Evolutionary conservation across 2,113 vertebrate genomes (phyloP).

Genomic region (Cyrtonyx montezumae): DNA sequence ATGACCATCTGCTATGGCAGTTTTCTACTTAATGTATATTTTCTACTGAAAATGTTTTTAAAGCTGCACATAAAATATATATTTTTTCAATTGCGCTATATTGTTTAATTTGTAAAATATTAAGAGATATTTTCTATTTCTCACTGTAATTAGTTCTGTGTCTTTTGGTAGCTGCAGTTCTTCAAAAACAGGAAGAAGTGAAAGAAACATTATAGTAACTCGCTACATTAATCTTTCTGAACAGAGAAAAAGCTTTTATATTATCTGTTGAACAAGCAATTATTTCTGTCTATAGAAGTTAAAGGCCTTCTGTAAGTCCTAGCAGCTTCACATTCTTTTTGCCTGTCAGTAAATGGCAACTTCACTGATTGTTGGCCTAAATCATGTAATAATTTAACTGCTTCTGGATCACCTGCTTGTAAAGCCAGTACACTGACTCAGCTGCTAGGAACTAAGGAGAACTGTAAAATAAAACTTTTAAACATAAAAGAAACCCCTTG

Average conservation of each 20-base stretch:
- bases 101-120: neutral
- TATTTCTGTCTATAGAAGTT: constrained; percentile 38
- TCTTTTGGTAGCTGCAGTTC: neutral
- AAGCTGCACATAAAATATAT: neutral
- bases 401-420: neutral
- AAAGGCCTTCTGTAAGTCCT: constrained; percentile 40
- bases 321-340: constrained; percentile 38
- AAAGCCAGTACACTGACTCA: constrained; percentile 52
- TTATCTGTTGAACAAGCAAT: constrained; percentile 6
- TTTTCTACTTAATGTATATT: neutral
- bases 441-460: constrained; percentile 37
- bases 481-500: constrained; percentile 19
- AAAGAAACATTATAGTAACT: neutral
- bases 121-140: neutral
- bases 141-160: neutral
- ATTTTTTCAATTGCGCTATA: neutral
- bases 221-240: neutral
- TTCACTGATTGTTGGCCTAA: constrained; percentile 38
- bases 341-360: constrained; percentile 43
- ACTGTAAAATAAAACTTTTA: neutral
- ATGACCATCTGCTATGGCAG: neutral
- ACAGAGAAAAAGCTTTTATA: neutral
- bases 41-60: neutral
- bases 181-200: neutral
- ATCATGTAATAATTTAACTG: constrained; percentile 50